Conservation (phyloP, 2,888 invertebrate species). For the Xylota segnis region DNA sequence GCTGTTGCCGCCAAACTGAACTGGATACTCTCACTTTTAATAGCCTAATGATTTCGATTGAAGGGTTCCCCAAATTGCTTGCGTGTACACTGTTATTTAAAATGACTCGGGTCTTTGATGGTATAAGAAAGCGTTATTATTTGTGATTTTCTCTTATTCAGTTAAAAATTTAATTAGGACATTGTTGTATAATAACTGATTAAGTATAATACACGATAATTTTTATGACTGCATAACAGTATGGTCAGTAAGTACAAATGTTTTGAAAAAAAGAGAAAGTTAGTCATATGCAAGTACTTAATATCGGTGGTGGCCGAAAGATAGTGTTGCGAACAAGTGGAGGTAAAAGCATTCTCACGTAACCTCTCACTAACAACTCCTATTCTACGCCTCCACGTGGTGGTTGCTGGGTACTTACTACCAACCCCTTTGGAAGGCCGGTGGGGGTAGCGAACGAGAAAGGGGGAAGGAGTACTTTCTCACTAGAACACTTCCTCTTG, state of each 20-base stretch:
- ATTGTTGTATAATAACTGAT: slow-evolving; percentile 35
- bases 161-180: slow-evolving; percentile 12
- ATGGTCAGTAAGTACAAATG: background rate
- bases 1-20: slow-evolving; percentile 49
- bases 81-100: background rate
- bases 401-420: no score
- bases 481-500: no score
- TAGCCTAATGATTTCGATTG: slow-evolving; percentile 13
- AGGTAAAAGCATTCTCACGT: no score
- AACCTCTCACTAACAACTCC: no score
- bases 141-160: slow-evolving; percentile 11
- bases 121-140: slow-evolving; percentile 38
- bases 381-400: no score
- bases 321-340: no score
- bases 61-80: background rate
- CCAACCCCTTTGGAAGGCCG: no score
- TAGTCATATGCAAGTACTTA: background rate
- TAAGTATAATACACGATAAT: slow-evolving; percentile 2
- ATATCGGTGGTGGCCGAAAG: background rate
- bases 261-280: background rate
- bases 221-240: background rate
- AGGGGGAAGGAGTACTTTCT: no score
- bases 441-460: no score
- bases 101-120: slow-evolving; percentile 17
- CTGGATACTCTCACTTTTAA: slow-evolving; percentile 64